A percentile compares a stretch with the other conserved stretches of the same genome.
These are phyloP conservation scores for Heterodera carotae DNA, from an alignment of 1,140 invertebrate genomes.

Conservation along the genomic window DNA sequence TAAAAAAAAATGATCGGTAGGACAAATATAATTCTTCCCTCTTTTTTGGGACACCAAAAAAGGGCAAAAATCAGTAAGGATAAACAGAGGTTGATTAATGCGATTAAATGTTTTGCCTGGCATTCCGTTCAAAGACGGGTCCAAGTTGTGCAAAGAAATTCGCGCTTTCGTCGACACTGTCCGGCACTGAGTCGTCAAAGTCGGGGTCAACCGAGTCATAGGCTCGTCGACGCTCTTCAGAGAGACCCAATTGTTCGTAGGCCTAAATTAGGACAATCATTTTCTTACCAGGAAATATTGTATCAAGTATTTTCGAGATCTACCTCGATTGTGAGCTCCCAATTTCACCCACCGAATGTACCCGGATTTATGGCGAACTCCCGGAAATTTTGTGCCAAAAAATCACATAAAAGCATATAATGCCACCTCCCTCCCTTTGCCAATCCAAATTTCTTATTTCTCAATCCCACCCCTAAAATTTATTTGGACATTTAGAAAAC, in stretches of 20 bases:
- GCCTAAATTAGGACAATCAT: conserved; percentile 68
- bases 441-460: no score
- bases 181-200: conserved; percentile 85
- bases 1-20: no score
- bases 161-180: conserved; percentile 70
- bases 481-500: background rate
- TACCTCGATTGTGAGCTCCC: no score
- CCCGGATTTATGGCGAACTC: no score
- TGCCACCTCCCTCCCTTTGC: no score
- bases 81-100: background rate
- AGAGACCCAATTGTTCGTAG: conserved; percentile 81
- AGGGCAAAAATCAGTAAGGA: no score
- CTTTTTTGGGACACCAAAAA: background rate
- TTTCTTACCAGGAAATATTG: no score
- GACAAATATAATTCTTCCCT: no score
- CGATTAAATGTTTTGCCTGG: conserved; percentile 63
- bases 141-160: conserved; percentile 82
- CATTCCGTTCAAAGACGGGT: conserved; percentile 81
- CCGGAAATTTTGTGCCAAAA: background rate
- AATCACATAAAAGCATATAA: no score
- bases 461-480: no score
- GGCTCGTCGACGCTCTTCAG: conserved; percentile 77
- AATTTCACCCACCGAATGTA: no score
- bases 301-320: no score
- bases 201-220: conserved; percentile 92